Conservation (phyloP, 2,888 invertebrate genomes). For the Acrobasis suavella region DNA sequence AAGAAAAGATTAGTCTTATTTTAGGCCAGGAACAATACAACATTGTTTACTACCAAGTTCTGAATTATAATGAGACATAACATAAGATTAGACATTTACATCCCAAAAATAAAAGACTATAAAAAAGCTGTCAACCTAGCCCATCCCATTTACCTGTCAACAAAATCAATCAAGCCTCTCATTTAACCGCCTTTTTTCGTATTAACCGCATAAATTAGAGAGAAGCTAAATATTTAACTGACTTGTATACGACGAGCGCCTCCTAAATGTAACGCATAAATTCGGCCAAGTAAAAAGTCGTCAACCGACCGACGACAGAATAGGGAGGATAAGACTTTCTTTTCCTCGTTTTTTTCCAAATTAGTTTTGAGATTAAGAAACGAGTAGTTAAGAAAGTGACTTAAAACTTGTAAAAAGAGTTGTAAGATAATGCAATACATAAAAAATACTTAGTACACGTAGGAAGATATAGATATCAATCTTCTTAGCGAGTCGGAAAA, state of each 20-base stretch:
- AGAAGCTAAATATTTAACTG: slow-evolving; percentile 74
- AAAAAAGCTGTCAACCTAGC: slow-evolving; percentile 20
- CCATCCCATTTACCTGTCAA: slow-evolving; percentile 36
- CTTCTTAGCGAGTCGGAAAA: no score
- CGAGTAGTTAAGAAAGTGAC: no score
- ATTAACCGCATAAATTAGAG: slow-evolving; percentile 73
- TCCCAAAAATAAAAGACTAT: slow-evolving; percentile 11
- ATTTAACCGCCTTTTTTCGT: slow-evolving; percentile 53
- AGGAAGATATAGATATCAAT: no score
- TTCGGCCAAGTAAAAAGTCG: slow-evolving; percentile 75
- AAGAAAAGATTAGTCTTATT: no score
- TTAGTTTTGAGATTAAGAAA: no score
- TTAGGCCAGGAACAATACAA: no score
- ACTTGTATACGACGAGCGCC: slow-evolving; percentile 72
- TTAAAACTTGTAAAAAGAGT: no score
- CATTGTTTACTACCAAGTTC: no score
- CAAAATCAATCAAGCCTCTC: slow-evolving; percentile 56
- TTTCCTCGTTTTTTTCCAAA: neutral
- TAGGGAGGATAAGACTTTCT: slow-evolving; percentile 42
- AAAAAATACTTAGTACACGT: no score
- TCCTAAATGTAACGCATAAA: slow-evolving; percentile 78
- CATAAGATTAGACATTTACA: neutral
- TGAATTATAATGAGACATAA: neutral
- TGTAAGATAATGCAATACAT: no score
- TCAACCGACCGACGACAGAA: slow-evolving; percentile 53